These are phyloP conservation scores for Oasisia sp. DNA, from an alignment of 2,888 invertebrate species.

Conservation along the genomic window DNA sequence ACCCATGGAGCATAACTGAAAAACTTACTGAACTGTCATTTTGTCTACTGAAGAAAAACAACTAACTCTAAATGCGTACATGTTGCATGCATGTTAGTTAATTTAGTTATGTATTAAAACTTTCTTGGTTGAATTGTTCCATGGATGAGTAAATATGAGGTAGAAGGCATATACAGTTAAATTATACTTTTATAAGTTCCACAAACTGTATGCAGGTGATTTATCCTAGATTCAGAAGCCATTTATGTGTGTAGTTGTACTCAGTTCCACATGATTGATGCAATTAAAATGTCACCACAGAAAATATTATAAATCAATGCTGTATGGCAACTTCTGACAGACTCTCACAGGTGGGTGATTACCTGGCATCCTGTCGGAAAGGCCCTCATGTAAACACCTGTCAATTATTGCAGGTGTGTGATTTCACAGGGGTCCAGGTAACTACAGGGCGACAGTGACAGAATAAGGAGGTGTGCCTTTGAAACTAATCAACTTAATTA, in stretches of 20 bases:
- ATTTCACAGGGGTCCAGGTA: not conserved
- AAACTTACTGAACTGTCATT: no score
- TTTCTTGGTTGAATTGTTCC: no score
- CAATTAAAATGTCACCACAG: not conserved
- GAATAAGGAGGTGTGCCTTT: constrained; percentile 10
- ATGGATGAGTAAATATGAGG: no score
- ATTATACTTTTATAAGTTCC: no score
- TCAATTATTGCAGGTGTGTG: not conserved
- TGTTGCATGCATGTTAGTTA: no score
- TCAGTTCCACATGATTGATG: not conserved
- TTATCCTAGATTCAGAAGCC: not conserved
- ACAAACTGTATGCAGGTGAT: not conserved
- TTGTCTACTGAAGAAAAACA: no score
- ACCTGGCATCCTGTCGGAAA: not conserved
- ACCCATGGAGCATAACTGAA: no score
- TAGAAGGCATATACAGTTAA: no score
- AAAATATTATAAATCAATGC: constrained; percentile 2
- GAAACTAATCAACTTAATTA: constrained; percentile 12
- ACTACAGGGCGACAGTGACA: not conserved
- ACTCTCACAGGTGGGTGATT: not conserved
- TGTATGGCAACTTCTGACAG: not conserved
- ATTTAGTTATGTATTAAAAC: no score
- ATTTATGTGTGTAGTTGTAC: not conserved
- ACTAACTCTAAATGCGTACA: no score
- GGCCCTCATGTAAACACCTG: constrained; percentile 10